Conservation (phyloP, 2,797 vertebrate species). For the Poecilia gillii region DNA sequence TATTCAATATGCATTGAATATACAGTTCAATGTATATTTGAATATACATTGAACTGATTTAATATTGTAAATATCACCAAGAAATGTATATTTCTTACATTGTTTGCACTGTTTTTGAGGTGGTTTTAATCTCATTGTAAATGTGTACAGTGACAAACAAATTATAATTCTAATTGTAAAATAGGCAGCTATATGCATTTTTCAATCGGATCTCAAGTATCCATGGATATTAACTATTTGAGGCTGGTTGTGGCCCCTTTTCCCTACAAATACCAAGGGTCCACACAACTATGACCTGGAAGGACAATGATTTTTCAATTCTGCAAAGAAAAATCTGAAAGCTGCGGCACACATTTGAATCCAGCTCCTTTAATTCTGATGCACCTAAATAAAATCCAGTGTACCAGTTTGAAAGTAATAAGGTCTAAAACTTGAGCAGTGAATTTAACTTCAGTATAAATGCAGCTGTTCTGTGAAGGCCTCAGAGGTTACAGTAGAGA, state of each 20-base stretch:
- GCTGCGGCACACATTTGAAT: background rate
- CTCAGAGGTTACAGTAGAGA: background rate
- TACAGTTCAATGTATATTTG: too few species aligned
- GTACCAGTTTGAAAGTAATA: background rate
- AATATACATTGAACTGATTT: too few species aligned
- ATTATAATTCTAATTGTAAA: too few species aligned
- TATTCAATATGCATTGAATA: too few species aligned
- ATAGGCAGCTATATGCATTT: background rate
- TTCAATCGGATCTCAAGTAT: background rate
- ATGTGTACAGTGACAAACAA: too few species aligned
- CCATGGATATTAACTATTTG: background rate
- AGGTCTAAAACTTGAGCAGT: background rate
- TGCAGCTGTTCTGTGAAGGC: background rate
- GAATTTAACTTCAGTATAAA: background rate
- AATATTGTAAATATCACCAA: too few species aligned
- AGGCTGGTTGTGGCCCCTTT: background rate
- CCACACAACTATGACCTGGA: background rate
- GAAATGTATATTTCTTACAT: too few species aligned
- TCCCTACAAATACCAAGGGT: background rate
- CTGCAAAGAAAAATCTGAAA: background rate
- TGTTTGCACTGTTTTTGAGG: too few species aligned
- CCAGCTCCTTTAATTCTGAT: background rate
- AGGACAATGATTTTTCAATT: background rate
- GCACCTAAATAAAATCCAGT: background rate
- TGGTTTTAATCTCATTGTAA: too few species aligned